phyloP scores from a whole-genome alignment of 2,797 vertebrate species.

The Ctenosaura bakeri region DNA sequence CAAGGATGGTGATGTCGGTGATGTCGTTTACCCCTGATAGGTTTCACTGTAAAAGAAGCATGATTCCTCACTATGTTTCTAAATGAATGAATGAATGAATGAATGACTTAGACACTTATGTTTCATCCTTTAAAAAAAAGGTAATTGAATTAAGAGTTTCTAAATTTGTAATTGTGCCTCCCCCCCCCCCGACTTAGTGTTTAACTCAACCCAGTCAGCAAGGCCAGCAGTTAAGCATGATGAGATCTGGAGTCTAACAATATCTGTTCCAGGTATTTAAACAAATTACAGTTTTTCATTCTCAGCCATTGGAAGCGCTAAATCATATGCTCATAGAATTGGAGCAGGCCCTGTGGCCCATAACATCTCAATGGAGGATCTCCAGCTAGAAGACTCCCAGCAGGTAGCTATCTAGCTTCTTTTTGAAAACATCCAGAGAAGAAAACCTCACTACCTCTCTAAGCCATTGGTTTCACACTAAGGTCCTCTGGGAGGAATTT shows the following conservation, averaged over 20 bases:
- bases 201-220: neutral
- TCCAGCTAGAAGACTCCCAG: too few species aligned
- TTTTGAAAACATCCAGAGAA: too few species aligned
- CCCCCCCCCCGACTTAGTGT: neutral
- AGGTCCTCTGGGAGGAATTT: too few species aligned
- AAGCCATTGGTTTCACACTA: too few species aligned
- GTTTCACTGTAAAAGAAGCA: slow-evolving; percentile 67
- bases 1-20: slow-evolving; percentile 41
- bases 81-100: slow-evolving; percentile 46
- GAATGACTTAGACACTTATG: slow-evolving; percentile 26
- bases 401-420: too few species aligned
- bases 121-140: slow-evolving; percentile 44
- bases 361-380: too few species aligned
- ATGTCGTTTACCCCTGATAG: slow-evolving; percentile 55
- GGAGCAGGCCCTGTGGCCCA: too few species aligned
- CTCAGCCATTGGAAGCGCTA: too few species aligned
- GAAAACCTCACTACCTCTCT: too few species aligned
- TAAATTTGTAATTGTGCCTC: slow-evolving; percentile 30
- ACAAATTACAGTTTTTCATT: too few species aligned
- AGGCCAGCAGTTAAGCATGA: neutral
- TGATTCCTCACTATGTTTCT: slow-evolving; percentile 54
- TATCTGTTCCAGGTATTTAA: neutral
- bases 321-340: too few species aligned
- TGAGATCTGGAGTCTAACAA: neutral
- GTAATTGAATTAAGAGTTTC: slow-evolving; percentile 45